phyloP scores from a whole-genome alignment of 2,888 invertebrate species.

The Petrolisthes manimaculis region DNA sequence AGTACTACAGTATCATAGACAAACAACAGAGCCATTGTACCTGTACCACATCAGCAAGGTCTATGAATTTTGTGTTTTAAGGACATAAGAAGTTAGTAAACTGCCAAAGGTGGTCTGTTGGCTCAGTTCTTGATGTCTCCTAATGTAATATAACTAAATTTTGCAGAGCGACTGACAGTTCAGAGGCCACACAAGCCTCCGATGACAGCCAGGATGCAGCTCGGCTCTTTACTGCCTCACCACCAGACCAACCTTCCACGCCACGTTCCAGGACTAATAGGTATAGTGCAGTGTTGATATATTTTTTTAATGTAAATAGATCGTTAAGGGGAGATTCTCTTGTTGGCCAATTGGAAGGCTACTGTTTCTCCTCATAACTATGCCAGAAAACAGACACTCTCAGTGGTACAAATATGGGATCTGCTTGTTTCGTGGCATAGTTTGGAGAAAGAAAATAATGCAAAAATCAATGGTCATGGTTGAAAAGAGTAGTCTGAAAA shows the following conservation, averaged over 20 bases:
- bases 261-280: slow-evolving; percentile 58
- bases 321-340: neutral
- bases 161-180: slow-evolving; percentile 44
- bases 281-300: slow-evolving; percentile 12
- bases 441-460: neutral
- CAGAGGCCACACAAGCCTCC: slow-evolving; percentile 47
- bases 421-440: no score
- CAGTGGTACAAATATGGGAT: no score
- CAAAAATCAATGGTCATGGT: neutral
- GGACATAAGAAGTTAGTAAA: no score
- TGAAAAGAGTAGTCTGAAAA: neutral
- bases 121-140: no score
- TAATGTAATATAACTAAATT: neutral
- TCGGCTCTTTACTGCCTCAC: slow-evolving; percentile 50
- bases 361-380: no score
- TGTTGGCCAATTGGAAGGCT: no score
- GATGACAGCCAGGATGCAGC: slow-evolving; percentile 58
- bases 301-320: neutral
- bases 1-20: no score
- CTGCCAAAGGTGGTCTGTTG: no score
- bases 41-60: no score
- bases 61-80: no score
- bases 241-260: slow-evolving; percentile 54
- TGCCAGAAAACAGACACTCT: no score
- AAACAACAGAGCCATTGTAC: no score